These are phyloP conservation scores for Brienomyrus brachyistius DNA, from an alignment of 2,113 vertebrate genomes.

Conservation along the genomic window DNA sequence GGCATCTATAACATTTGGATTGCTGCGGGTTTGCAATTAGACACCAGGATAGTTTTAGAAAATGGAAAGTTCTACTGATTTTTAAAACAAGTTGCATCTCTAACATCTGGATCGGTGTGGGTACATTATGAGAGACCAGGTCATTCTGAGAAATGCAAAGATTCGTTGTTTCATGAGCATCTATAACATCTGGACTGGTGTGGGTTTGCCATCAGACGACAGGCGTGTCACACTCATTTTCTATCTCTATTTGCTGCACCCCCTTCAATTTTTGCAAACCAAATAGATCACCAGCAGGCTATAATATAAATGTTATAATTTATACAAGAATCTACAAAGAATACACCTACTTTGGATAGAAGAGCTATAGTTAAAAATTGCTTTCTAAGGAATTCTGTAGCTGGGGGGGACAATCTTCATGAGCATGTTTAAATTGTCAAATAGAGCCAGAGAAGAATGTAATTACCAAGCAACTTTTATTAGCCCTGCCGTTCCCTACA, in stretches of 20 bases:
- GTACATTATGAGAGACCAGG: neutral
- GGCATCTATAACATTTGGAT: neutral
- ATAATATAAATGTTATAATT: neutral
- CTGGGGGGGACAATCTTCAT: neutral
- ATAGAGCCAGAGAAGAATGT: conserved; percentile 37
- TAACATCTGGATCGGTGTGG: neutral
- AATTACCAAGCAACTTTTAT: conserved; percentile 57
- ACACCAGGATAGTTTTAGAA: neutral
- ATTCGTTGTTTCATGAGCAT: neutral
- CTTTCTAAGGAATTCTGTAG: neutral
- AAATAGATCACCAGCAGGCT: neutral
- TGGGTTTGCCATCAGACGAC: neutral
- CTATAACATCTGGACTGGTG: neutral
- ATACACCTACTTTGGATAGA: neutral
- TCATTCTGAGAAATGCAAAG: neutral
- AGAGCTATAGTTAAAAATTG: neutral
- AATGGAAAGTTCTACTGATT: neutral
- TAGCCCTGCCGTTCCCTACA: conserved; percentile 52
- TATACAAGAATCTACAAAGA: neutral
- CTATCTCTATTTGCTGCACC: neutral
- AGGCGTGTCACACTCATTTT: neutral
- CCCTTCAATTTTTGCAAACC: neutral
- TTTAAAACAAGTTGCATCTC: neutral
- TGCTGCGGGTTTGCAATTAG: neutral
- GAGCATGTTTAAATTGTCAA: neutral